Percentiles rank a stretch among this genome's conserved stretches.
Evolutionary conservation across 2,797 vertebrate genomes (phyloP).

Genomic region (Diplodus puntazzo): DNA sequence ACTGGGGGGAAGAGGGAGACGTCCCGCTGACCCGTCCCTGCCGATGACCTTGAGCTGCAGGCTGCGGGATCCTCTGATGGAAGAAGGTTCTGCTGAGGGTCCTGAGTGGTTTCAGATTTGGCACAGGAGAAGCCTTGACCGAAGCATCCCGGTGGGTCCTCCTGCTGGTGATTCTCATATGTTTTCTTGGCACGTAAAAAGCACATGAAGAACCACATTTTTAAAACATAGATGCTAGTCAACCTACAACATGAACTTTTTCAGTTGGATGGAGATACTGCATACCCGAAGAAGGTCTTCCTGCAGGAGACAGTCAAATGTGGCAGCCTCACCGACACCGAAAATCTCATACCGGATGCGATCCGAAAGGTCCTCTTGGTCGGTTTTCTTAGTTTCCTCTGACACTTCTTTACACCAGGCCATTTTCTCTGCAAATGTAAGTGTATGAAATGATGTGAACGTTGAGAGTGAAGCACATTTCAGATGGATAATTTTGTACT

Average conservation of each 20-base stretch:
- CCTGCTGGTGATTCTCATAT: slow-evolving; percentile 14
- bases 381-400: neutral
- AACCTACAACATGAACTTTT: neutral
- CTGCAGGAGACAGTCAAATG: slow-evolving; percentile 37
- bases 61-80: slow-evolving; percentile 22
- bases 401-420: too few species aligned
- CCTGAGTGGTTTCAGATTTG: slow-evolving; percentile 37
- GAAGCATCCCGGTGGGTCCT: slow-evolving; percentile 27
- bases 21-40: slow-evolving; percentile 12
- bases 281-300: slow-evolving; percentile 59
- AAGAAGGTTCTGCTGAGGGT: slow-evolving; percentile 27
- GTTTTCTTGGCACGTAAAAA: slow-evolving; percentile 47
- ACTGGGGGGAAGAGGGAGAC: slow-evolving; percentile 16
- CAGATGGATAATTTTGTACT: neutral
- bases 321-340: slow-evolving; percentile 5
- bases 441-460: slow-evolving; percentile 11
- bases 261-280: neutral
- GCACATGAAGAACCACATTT: neutral
- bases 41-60: slow-evolving; percentile 1
- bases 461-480: neutral
- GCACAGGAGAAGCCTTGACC: slow-evolving; percentile 34
- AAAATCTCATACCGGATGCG: slow-evolving; percentile 21
- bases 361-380: slow-evolving; percentile 32
- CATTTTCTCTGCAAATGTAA: slow-evolving; percentile 43
- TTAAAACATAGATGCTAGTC: neutral